Evolutionary conservation across 2,797 vertebrate genomes (phyloP).

Genomic region (Myotis vivesi): DNA sequence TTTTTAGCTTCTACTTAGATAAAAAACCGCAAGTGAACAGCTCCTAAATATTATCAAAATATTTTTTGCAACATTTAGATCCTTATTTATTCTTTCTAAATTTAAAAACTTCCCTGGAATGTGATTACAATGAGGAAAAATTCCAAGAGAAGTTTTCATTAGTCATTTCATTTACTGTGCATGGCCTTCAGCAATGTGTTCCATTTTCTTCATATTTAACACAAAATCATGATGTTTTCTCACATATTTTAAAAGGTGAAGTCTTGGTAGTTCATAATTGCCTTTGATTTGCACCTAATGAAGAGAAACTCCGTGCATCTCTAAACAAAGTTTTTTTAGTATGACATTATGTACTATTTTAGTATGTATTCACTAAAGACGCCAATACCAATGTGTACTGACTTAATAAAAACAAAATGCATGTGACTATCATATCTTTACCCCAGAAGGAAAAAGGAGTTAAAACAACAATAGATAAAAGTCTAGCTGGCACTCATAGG

Average conservation of each 20-base stretch:
- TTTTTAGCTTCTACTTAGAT: constrained; percentile 8
- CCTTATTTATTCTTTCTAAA: background rate
- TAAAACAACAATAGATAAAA: constrained; percentile 16
- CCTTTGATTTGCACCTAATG: background rate
- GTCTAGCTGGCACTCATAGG: background rate
- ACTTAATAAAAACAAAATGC: constrained; percentile 39
- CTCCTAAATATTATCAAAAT: background rate
- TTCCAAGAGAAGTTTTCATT: background rate
- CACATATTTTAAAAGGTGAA: background rate
- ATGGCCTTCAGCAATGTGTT: background rate
- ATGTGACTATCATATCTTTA: background rate
- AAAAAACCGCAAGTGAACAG: constrained; percentile 13
- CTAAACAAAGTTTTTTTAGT: background rate
- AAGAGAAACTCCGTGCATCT: background rate
- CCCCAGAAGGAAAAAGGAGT: background rate
- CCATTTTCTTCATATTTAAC: background rate
- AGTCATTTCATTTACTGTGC: background rate
- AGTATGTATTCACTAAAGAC: background rate
- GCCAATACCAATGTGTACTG: background rate
- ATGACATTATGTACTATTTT: background rate
- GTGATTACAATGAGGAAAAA: background rate
- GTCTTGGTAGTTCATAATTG: background rate
- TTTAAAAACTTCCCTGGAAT: background rate
- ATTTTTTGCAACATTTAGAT: background rate
- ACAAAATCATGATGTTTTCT: background rate